Percentiles rank a stretch among this genome's conserved stretches.
phyloP scores from a whole-genome alignment of 2,888 invertebrate species.

The Caenorhabditis macrosperma region DNA sequence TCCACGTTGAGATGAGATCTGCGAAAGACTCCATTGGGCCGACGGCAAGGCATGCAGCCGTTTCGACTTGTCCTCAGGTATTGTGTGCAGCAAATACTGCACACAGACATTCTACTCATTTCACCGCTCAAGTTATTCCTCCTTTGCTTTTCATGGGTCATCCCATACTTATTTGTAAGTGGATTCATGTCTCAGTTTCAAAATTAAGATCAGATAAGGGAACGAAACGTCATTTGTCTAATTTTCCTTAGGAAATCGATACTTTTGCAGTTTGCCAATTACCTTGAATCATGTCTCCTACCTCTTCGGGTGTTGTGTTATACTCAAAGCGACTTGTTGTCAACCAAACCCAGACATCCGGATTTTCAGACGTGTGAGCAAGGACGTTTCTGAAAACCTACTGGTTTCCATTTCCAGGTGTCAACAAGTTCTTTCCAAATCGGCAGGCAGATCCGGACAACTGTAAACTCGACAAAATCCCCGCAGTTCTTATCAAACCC shows the following conservation, averaged over 20 bases:
- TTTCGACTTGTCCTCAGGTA: constrained; percentile 45
- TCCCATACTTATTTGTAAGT: constrained; percentile 78
- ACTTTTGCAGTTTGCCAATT: constrained; percentile 77
- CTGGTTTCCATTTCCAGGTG: constrained; percentile 30
- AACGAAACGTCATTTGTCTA: not conserved
- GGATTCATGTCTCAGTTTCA: not conserved
- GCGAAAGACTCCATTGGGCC: constrained; percentile 44
- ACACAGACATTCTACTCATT: constrained; percentile 57
- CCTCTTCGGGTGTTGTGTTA: constrained; percentile 77
- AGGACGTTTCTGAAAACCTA: not conserved
- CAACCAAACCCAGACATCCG: constrained; percentile 70
- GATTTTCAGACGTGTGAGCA: constrained; percentile 71
- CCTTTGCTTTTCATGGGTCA: constrained; percentile 75
- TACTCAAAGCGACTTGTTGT: constrained; percentile 77
- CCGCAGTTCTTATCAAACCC: constrained; percentile 62
- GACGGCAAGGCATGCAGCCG: constrained; percentile 50
- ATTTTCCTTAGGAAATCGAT: constrained; percentile 22
- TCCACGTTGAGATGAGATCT: constrained; percentile 29
- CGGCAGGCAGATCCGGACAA: constrained; percentile 45
- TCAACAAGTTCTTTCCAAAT: constrained; percentile 57
- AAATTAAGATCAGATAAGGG: constrained; percentile 37
- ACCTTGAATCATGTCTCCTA: constrained; percentile 77
- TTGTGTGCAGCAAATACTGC: constrained; percentile 58
- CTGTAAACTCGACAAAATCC: constrained; percentile 62
- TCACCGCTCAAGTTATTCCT: constrained; percentile 68